These are phyloP conservation scores for Malacosoma neustria DNA, from an alignment of 2,888 invertebrate species.

Conservation along the genomic window DNA sequence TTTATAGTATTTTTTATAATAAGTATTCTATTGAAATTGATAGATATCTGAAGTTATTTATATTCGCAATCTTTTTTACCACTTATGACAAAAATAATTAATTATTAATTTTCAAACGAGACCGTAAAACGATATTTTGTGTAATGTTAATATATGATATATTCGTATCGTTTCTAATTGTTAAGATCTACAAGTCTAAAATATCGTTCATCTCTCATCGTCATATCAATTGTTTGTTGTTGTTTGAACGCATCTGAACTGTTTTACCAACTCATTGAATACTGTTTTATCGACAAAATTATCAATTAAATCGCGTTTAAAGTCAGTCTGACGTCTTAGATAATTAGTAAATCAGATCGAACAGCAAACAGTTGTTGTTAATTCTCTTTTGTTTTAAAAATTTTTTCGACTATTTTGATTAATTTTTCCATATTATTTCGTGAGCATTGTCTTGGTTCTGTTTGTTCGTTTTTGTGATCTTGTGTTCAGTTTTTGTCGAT, in stretches of 20 bases:
- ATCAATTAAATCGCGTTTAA: no score
- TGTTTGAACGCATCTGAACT: no score
- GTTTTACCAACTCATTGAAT: no score
- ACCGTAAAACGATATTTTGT: no score
- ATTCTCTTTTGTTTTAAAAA: conserved; percentile 25
- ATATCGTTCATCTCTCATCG: conserved; percentile 43
- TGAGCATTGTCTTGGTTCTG: conserved; percentile 28
- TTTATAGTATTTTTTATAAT: no score
- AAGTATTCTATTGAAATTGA: no score
- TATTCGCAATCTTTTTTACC: no score
- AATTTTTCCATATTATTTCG: conserved; percentile 22
- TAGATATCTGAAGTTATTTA: no score
- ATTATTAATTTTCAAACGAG: no score
- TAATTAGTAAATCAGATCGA: background rate
- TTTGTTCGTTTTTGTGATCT: conserved; percentile 36
- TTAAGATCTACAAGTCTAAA: conserved; percentile 1
- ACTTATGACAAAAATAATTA: no score
- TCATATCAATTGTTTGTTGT: conserved; percentile 31
- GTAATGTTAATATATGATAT: background rate
- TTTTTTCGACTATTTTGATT: conserved; percentile 28
- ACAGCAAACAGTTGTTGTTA: conserved; percentile 33
- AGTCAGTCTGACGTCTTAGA: no score
- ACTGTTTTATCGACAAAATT: no score
- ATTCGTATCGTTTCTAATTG: background rate
- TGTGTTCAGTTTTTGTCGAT: conserved; percentile 34